These are phyloP conservation scores for Clusia tigrina DNA, from an alignment of 2,888 invertebrate species.

Conservation along the genomic window DNA sequence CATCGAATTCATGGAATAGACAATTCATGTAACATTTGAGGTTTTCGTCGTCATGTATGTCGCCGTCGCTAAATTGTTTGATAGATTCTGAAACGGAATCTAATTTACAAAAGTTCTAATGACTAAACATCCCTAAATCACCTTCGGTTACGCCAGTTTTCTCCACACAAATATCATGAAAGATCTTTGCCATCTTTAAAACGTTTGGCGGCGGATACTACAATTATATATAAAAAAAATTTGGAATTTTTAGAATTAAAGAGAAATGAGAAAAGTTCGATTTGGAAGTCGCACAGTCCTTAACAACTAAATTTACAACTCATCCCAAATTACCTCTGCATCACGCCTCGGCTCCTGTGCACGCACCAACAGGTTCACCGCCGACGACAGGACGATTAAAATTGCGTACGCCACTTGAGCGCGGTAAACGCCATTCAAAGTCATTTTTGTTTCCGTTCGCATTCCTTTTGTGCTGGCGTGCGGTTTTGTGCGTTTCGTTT, in stretches of 20 bases:
- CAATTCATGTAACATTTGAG: conserved; percentile 65
- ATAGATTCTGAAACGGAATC: conserved; percentile 57
- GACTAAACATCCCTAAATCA: conserved; percentile 33
- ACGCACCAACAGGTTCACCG: conserved; percentile 47
- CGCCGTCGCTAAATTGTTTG: conserved; percentile 63
- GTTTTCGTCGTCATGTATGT: conserved; percentile 62
- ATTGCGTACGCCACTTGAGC: conserved; percentile 39
- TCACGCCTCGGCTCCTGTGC: conserved; percentile 58
- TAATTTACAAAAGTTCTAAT: not conserved
- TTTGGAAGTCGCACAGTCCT: not conserved
- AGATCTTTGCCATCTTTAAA: conserved; percentile 54
- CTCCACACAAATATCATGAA: conserved; percentile 56
- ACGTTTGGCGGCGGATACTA: conserved; percentile 61
- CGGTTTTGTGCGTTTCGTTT: not conserved
- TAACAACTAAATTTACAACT: not conserved
- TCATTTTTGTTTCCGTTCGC: conserved; percentile 53
- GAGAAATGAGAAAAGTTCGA: not conserved
- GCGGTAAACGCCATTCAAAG: conserved; percentile 52
- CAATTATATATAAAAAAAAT: conserved; percentile 42
- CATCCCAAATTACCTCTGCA: conserved; percentile 53
- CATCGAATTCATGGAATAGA: conserved; percentile 60
- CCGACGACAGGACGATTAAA: conserved; percentile 53
- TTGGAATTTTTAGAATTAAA: conserved; percentile 15
- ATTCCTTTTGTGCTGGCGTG: conserved; percentile 8
- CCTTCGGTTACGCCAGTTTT: conserved; percentile 61